Conservation (phyloP, 1,140 invertebrate species). For the Leptinotarsa undecemlineata region DNA sequence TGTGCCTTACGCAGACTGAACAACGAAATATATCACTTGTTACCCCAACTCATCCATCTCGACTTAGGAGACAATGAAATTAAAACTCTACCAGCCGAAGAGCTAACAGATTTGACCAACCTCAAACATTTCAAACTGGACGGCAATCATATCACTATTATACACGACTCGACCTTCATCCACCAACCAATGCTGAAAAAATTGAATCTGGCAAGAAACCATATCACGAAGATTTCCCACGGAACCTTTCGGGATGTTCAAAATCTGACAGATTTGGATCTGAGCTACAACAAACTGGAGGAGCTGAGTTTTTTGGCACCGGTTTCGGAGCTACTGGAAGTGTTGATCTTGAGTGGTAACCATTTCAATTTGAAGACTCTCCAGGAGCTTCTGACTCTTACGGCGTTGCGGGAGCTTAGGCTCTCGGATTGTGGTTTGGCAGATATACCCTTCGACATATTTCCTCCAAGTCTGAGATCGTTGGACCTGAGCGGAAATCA, state of each 20-base stretch:
- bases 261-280: conserved; percentile 67
- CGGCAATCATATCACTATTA: conserved; percentile 72
- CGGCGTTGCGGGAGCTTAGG: conserved; percentile 63
- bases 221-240: conserved; percentile 67
- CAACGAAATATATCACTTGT: conserved; percentile 70
- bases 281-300: conserved; percentile 73
- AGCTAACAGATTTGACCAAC: conserved; percentile 68
- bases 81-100: conserved; percentile 70
- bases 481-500: conserved; percentile 64
- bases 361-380: conserved; percentile 54
- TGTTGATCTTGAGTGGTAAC: conserved; percentile 72
- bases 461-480: conserved; percentile 58
- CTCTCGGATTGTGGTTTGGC: conserved; percentile 60
- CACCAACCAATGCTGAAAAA: conserved; percentile 61
- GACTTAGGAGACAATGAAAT: conserved; percentile 78
- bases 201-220: conserved; percentile 68
- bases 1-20: conserved; percentile 73
- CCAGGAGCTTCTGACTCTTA: conserved; percentile 59
- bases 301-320: conserved; percentile 63
- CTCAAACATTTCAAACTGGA: conserved; percentile 71
- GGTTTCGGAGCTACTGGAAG: conserved; percentile 62
- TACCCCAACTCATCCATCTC: conserved; percentile 67
- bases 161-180: conserved; percentile 70
- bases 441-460: conserved; percentile 44
- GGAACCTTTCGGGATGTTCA: conserved; percentile 69